Evolutionary conservation across 1,140 invertebrate species (phyloP).

Genomic region (Drosophila virilis): DNA sequence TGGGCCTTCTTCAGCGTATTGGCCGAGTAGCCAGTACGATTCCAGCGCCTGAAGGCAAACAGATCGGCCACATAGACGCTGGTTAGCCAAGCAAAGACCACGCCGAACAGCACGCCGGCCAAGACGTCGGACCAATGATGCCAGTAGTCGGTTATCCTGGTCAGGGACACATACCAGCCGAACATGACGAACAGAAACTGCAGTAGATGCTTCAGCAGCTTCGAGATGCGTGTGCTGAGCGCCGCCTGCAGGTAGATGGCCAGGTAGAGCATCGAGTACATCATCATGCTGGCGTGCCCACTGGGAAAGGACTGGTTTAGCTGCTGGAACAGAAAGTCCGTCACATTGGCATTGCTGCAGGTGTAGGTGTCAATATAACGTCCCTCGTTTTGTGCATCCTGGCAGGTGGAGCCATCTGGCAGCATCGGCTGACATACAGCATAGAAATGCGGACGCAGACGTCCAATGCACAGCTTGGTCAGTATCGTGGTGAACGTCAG

Average conservation of each 20-base stretch:
- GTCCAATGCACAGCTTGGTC: constrained; percentile 95
- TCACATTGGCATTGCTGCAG: constrained; percentile 86
- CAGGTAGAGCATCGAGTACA: constrained; percentile 91
- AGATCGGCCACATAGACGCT: constrained; percentile 75
- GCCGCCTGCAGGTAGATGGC: constrained; percentile 94
- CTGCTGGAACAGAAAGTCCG: constrained; percentile 86
- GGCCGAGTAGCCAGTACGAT: constrained; percentile 50
- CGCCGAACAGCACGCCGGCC: constrained; percentile 85
- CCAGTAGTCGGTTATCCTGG: constrained; percentile 96
- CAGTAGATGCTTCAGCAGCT: constrained; percentile 90
- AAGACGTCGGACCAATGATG: constrained; percentile 94
- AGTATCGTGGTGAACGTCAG: constrained; percentile 93
- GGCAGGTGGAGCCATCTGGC: constrained; percentile 85
- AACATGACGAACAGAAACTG: constrained; percentile 90
- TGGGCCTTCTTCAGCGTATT: constrained; percentile 64
- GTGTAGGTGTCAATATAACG: constrained; percentile 88
- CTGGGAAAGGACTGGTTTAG: constrained; percentile 92
- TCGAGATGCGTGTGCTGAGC: constrained; percentile 89
- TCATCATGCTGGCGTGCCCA: constrained; percentile 91
- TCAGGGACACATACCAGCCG: constrained; percentile 92
- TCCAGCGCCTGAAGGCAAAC: constrained; percentile 66
- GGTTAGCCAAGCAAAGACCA: constrained; percentile 85
- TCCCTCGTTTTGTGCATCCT: constrained; percentile 85
- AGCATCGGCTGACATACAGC: constrained; percentile 88
- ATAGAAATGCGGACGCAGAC: constrained; percentile 96